Base-by-base conservation (phyloP, 2,888 invertebrate genomes). In the Thera obeliscata region DNA sequence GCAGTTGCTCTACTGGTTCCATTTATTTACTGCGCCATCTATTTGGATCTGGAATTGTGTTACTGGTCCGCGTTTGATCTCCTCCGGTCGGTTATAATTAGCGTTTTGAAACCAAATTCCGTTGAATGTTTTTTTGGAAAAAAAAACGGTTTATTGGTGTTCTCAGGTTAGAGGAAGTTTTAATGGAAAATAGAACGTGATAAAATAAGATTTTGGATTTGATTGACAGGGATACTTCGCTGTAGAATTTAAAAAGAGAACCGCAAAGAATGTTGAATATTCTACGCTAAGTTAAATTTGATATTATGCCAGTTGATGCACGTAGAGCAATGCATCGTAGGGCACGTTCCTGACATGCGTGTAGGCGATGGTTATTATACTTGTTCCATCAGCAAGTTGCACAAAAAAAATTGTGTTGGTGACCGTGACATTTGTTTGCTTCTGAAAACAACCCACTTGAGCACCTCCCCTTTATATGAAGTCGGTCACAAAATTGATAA, bases 11-110 rank as follows among this genome's bases (percentile, higher is more conserved):
- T 56, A 46, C 66, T 66, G 61, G n/a, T 61, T 61, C 9, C 48
- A 49, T 46, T 52, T 22, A 55, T 38, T 49, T 63, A 55, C 11
- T 55, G 54, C 36, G 62, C 38, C 35, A 41, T 62, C 64, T 67
- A 70, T 70, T 67, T 65, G 56, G 56, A 62, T 56, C 54, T 54
- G 71, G 73, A 75, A 70, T 71, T 70, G 71, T 74, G 75, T 74
- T 72, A 71, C 73, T 72, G 56, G 72, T 59, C 62, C 77, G 75
- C 61, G 72, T 74, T 73, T 74, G 72, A 75, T 75, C 71, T 72
- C 71, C 71, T 64, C 70, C 71, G 66, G 66, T 54, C 56, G 56
- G 63, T 57, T 71, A 67, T 70, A 73, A 74, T 71, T 74, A 71
- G 70, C 63, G 69, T 73, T 72, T 62, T 61, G 70, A 70, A 74